Percentiles rank a stretch among this genome's conserved stretches.
phyloP scores from a whole-genome alignment of 2,888 invertebrate species.

The Galeruca laticollis region DNA sequence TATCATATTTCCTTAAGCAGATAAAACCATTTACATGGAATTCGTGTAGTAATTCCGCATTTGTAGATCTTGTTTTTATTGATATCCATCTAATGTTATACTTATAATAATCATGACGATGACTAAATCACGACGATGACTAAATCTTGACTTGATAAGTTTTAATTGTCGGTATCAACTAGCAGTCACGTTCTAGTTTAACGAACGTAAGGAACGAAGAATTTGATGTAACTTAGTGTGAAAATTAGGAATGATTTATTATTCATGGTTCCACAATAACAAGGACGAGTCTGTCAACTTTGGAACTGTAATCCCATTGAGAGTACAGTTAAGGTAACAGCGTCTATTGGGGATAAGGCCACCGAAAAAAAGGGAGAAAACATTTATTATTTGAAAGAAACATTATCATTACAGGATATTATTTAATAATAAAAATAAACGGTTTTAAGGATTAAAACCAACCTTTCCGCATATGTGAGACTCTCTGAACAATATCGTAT shows the following conservation, averaged over 20 bases:
- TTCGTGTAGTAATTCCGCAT: too few relatives aligned
- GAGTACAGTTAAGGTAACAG: constrained; percentile 1
- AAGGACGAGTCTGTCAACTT: constrained; percentile 13
- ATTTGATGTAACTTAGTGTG: not conserved
- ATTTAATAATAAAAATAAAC: too few relatives aligned
- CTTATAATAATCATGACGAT: too few relatives aligned
- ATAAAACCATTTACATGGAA: too few relatives aligned
- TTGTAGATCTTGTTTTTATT: not conserved
- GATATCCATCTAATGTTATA: not conserved
- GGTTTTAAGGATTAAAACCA: too few relatives aligned
- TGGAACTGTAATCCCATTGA: constrained; percentile 8
- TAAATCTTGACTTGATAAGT: not conserved
- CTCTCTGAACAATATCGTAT: too few relatives aligned
- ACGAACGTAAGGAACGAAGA: not conserved
- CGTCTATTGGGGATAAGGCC: not conserved
- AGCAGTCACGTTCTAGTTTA: not conserved
- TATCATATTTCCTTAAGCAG: too few relatives aligned
- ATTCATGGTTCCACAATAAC: constrained; percentile 11
- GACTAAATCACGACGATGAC: not conserved
- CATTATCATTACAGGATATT: too few relatives aligned
- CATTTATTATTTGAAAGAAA: not conserved
- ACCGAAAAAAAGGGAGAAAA: not conserved
- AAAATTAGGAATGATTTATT: constrained; percentile 15
- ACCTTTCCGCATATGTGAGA: too few relatives aligned
- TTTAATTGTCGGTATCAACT: not conserved